These are phyloP conservation scores for Drosophila eohydei DNA, from an alignment of 2,888 invertebrate genomes.

Conservation along the genomic window DNA sequence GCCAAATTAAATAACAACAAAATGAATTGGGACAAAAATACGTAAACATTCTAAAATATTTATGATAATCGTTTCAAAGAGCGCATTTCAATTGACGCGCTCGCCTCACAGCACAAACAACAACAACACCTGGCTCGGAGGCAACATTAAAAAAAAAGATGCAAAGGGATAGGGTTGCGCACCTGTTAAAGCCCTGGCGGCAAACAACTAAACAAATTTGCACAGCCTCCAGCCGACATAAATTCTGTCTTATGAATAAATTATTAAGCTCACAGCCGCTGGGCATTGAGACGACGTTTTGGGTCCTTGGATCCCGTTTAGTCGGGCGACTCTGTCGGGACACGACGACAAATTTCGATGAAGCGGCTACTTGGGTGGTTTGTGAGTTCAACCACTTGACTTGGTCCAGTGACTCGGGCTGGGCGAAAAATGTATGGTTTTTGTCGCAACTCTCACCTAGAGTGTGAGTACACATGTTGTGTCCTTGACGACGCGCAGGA, in stretches of 20 bases:
- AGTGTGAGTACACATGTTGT: slow-evolving; percentile 37
- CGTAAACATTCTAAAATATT: slow-evolving; percentile 70
- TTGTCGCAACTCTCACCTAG: slow-evolving; percentile 15
- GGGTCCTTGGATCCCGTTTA: slow-evolving; percentile 16
- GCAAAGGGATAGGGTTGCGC: slow-evolving; percentile 18
- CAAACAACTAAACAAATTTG: slow-evolving; percentile 63
- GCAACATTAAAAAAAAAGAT: slow-evolving; percentile 27
- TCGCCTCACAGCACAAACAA: slow-evolving; percentile 8
- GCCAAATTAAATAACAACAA: slow-evolving; percentile 54
- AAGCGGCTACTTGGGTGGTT: slow-evolving; percentile 39
- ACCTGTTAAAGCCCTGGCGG: slow-evolving; percentile 57
- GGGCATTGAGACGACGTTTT: slow-evolving; percentile 30
- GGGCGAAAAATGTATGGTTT: slow-evolving; percentile 29
- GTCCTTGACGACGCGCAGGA: slow-evolving; percentile 29
- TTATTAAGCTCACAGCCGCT: slow-evolving; percentile 58
- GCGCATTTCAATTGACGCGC: slow-evolving; percentile 61
- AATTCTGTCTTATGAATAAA: slow-evolving; percentile 78
- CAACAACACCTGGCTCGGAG: slow-evolving; percentile 11
- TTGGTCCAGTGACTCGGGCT: slow-evolving; percentile 28
- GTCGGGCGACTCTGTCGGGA: slow-evolving; percentile 3
- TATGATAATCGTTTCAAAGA: slow-evolving; percentile 70
- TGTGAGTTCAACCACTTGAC: slow-evolving; percentile 50
- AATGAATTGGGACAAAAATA: slow-evolving; percentile 44
- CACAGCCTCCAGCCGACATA: slow-evolving; percentile 64
- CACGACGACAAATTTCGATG: slow-evolving; percentile 11